Percentiles rank a stretch among this genome's conserved stretches.
Conservation (phyloP, 2,888 invertebrate genomes). For the Dexiosoma caninum region DNA sequence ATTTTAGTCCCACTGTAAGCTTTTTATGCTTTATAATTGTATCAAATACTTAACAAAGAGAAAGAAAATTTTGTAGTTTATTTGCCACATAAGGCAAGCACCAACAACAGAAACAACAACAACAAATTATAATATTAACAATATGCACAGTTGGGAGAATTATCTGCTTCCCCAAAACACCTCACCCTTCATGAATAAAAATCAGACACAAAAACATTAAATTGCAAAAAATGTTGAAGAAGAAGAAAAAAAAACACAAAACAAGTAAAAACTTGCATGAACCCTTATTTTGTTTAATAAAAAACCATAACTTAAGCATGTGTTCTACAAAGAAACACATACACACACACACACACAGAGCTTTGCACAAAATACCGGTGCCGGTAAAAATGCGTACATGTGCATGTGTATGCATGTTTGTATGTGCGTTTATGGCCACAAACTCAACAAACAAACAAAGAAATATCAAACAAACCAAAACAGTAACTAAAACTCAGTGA, state of each 20-base stretch:
- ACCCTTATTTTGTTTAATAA: conserved; percentile 72
- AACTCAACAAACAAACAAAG: conserved; percentile 61
- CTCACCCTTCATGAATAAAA: conserved; percentile 57
- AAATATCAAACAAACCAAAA: conserved; percentile 65
- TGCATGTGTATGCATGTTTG: not conserved
- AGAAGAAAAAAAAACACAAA: too few relatives aligned
- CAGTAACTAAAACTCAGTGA: conserved; percentile 65
- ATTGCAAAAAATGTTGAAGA: conserved; percentile 65
- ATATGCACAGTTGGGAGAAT: conserved; percentile 68
- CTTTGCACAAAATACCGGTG: conserved; percentile 37
- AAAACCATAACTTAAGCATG: conserved; percentile 56
- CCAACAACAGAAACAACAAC: conserved; percentile 9
- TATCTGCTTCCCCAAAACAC: conserved; percentile 6
- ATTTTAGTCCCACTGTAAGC: conserved; percentile 56
- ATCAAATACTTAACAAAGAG: conserved; percentile 61
- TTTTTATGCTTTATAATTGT: conserved; percentile 61
- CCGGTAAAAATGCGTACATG: conserved; percentile 29
- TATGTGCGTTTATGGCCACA: conserved; percentile 23
- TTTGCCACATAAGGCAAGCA: conserved; percentile 45
- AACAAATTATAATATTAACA: conserved; percentile 73
- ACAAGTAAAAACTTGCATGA: conserved; percentile 58
- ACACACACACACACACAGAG: conserved; percentile 36
- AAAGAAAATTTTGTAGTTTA: conserved; percentile 50
- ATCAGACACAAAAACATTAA: conserved; percentile 75
- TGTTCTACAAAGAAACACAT: conserved; percentile 62